phyloP scores from a whole-genome alignment of 2,113 vertebrate genomes.

The Catharus bicknelli region DNA sequence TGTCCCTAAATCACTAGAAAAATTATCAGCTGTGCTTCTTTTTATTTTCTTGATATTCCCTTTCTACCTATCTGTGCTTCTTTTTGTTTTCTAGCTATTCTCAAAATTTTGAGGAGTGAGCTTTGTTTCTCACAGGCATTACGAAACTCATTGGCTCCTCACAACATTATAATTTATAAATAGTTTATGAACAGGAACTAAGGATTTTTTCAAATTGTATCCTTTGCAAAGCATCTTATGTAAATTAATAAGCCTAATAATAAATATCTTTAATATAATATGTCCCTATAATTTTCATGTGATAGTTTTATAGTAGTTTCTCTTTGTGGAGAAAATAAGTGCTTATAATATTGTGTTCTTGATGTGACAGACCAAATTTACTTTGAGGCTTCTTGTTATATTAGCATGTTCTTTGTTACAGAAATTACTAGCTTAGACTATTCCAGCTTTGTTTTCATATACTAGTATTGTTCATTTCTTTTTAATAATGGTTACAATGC shows the following conservation, averaged over 20 bases:
- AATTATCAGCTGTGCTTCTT: not conserved
- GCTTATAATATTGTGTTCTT: not conserved
- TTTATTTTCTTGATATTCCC: not conserved
- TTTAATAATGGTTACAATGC: not conserved
- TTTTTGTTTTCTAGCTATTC: too few relatives aligned
- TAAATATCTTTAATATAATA: not conserved
- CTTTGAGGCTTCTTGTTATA: not conserved
- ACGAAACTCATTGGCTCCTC: not conserved
- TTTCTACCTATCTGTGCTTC: not conserved
- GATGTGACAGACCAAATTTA: not conserved
- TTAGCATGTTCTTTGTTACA: not conserved
- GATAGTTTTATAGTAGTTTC: not conserved
- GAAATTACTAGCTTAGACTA: not conserved
- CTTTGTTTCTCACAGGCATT: not conserved
- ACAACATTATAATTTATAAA: not conserved
- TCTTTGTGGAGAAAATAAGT: not conserved
- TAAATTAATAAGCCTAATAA: not conserved
- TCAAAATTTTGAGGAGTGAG: too few relatives aligned
- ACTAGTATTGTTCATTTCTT: not conserved
- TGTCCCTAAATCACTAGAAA: not conserved
- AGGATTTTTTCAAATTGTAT: not conserved
- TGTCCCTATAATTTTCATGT: not conserved
- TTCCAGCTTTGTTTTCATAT: not conserved
- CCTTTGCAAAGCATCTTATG: not conserved
- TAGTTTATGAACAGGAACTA: not conserved